Conservation (phyloP, 1,140 invertebrate species). For the Stenopsyche tienmushanensis region DNA sequence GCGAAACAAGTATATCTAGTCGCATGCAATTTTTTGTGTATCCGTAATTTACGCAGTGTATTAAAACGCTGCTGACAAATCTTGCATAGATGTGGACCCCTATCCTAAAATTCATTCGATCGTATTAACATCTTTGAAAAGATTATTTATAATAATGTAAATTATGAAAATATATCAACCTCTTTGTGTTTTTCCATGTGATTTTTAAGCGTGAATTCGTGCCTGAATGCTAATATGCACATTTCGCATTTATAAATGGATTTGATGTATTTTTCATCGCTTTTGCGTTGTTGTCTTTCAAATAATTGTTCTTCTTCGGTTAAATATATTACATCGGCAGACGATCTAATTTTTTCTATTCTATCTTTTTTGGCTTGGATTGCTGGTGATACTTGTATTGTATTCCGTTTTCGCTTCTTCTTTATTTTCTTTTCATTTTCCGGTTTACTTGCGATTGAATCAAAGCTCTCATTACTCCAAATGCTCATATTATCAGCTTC, state of each 20-base stretch:
- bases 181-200: conserved; percentile 49
- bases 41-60: conserved; percentile 3
- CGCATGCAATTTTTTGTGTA: conserved; percentile 25
- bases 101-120: conserved; percentile 11
- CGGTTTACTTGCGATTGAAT: background rate
- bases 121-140: background rate
- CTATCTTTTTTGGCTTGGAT: background rate
- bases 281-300: conserved; percentile 42
- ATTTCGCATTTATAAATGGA: conserved; percentile 45
- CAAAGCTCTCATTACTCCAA: background rate
- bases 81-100: conserved; percentile 23
- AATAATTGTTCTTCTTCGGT: conserved; percentile 45
- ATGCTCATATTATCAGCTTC: background rate
- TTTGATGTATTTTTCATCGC: conserved; percentile 44
- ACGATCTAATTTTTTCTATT: background rate
- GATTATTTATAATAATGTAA: background rate
- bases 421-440: background rate
- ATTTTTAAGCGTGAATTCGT: conserved; percentile 45
- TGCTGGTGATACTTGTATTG: background rate
- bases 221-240: conserved; percentile 48
- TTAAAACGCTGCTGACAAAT: conserved; percentile 33
- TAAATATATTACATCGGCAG: conserved; percentile 34
- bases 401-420: background rate
- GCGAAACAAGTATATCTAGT: conserved; percentile 27
- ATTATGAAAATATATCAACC: conserved; percentile 41